Evolutionary conservation across 35 echinoderm and acorn worm genomes (phyloP).

Genomic region (Diadema setosum): DNA sequence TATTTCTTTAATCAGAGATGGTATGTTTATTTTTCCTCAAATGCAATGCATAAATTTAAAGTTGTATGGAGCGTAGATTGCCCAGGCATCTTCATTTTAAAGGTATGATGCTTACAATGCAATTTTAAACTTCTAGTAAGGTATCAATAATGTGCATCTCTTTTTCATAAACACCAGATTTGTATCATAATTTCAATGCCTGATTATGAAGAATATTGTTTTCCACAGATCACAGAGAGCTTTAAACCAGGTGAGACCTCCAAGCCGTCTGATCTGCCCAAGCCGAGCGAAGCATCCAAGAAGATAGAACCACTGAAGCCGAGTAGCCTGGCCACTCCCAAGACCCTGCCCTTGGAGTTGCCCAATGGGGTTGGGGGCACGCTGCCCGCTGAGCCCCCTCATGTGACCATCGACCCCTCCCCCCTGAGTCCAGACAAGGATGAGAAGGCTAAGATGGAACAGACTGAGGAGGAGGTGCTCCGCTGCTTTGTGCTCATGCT

Average conservation of each 20-base stretch:
- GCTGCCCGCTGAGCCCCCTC: conserved; percentile 56
- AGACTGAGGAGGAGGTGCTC: conserved; percentile 71
- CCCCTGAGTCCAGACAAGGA: conserved; percentile 62
- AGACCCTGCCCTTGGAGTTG: not conserved
- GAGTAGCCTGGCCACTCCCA: not conserved
- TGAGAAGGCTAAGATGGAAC: conserved; percentile 68
- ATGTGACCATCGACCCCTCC: conserved; percentile 78
- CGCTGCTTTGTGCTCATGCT: conserved; percentile 86
- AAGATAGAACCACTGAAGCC: not conserved
- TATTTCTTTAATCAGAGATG: not conserved
- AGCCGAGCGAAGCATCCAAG: not conserved
- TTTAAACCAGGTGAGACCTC: not conserved
- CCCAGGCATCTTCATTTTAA: too few species aligned
- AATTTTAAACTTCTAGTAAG: too few species aligned
- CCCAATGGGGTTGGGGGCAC: not conserved
- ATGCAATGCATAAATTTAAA: too few species aligned
- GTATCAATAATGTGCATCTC: too few species aligned
- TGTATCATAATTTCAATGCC: too few species aligned
- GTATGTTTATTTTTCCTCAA: too few species aligned
- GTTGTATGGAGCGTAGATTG: too few species aligned
- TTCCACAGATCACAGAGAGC: not conserved
- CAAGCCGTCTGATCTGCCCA: not conserved
- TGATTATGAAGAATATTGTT: not conserved
- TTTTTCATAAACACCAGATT: not conserved
- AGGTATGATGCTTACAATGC: too few species aligned